Percentiles rank a stretch among this genome's conserved stretches.
Evolutionary conservation across 1,140 invertebrate species (phyloP).

Genomic region (Euura lappo): DNA sequence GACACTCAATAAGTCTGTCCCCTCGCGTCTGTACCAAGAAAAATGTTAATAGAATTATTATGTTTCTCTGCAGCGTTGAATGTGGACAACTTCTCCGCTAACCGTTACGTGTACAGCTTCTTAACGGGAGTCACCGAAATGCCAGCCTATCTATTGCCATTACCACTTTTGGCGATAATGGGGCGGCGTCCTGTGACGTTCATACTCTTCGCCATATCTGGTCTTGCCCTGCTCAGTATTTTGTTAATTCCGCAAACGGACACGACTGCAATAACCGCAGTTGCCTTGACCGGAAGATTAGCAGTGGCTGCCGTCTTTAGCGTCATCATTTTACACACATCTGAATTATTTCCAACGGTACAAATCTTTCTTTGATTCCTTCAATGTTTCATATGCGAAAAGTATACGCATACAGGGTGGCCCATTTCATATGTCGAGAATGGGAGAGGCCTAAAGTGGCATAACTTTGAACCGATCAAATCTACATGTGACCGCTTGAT

Average conservation of each 20-base stretch:
- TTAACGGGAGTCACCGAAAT: conserved; percentile 61
- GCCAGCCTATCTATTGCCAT: conserved; percentile 60
- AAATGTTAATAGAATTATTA: neutral
- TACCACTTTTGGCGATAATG: conserved; percentile 53
- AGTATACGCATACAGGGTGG: no score
- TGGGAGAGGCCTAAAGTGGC: no score
- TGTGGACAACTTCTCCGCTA: conserved; percentile 58
- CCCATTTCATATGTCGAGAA: no score
- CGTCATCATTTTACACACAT: conserved; percentile 68
- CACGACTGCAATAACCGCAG: conserved; percentile 46
- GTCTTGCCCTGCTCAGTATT: conserved; percentile 54
- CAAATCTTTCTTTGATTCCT: conserved; percentile 18
- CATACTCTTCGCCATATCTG: conserved; percentile 55
- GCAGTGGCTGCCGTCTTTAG: conserved; percentile 67
- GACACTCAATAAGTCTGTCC: neutral
- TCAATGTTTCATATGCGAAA: no score
- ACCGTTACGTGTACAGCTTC: conserved; percentile 58
- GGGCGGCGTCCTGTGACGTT: conserved; percentile 54
- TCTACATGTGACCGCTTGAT: neutral
- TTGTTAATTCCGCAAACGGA: conserved; percentile 47
- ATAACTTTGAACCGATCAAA: no score
- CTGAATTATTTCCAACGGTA: conserved; percentile 68
- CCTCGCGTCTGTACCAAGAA: neutral
- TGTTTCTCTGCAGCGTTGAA: conserved; percentile 53
- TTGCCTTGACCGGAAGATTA: conserved; percentile 68